Base-by-base conservation (phyloP, 2,888 invertebrate genomes). In the Hedychridium roseum region DNA sequence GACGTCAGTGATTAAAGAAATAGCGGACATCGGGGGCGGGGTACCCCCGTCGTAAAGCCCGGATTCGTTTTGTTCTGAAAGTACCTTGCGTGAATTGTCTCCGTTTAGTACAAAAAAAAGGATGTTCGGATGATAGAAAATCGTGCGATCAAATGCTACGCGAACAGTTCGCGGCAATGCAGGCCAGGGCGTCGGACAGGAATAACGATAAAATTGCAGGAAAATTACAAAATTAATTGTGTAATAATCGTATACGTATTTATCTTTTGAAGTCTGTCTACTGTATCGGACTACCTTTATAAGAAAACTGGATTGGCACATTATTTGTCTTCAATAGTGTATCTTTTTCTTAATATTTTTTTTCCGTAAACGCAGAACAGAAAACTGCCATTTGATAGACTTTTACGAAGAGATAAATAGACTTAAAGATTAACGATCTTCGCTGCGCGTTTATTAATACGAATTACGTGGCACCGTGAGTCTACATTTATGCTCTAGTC, bases 81-180 rank as follows among this genome's bases (percentile, higher is more conserved):
- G 57, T 55, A 59, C 57, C 54, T 67, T 49, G 60, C 61, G 54
- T 58, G 56, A 61, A 57, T 63, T 64, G 51, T 64, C 64, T 61
- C 64, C 64, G 53, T 57, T 56, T 48, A 68, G 63, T 66, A 66
- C 60, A 68, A 68, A 66, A 53, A 32, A 39, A 30, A 37, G 39
- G 42, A 41, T 54, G 42, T 20, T 11, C 15, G 9, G 11, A 27
- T 15, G 17, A 15, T 26, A 15, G 23, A 38, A 16, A 26, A 23
- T 21, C 37, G 23, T n/a, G 9, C 15, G 37, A 16, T 37, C 14
- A 6, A 45, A 45, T 30, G 28, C 27, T 34, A n/a, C 7, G 15
- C 15, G 14, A 15, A 16, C 2, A 36, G 23, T 16, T 26, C 14
- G 37, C 21, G n/a, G n/a, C n/a, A n/a, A n/a, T n/a, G n/a, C n/a